A percentile compares a stretch with the other conserved stretches of the same genome.
phyloP scores from a whole-genome alignment of 2,797 vertebrate species.

The Tarsius wallacei region DNA sequence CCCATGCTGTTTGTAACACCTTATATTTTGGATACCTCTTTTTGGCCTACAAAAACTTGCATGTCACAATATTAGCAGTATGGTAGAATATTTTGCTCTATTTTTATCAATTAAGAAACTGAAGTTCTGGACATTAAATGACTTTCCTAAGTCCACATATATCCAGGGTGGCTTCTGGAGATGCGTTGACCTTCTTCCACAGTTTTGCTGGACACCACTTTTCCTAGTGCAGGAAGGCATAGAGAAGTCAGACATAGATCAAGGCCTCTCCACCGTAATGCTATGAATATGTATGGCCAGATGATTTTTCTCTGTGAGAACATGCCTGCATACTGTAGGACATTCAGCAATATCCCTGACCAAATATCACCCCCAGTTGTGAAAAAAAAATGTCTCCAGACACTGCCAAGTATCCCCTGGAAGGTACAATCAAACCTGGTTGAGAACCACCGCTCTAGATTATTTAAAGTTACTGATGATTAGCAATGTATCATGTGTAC shows the following conservation, averaged over 20 bases:
- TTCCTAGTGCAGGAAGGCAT: not conserved
- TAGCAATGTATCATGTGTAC: not conserved
- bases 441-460: not conserved
- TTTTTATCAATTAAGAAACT: not conserved
- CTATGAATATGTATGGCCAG: too few species aligned
- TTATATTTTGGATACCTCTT: not conserved
- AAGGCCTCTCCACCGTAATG: not conserved
- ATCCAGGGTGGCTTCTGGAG: not conserved
- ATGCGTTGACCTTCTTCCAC: not conserved
- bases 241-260: not conserved
- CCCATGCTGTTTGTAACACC: not conserved
- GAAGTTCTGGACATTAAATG: not conserved
- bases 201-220: too few species aligned
- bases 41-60: not conserved
- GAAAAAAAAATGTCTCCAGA: not conserved
- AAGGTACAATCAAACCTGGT: not conserved
- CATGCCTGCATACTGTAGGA: too few species aligned
- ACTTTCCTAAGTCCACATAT: not conserved
- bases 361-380: accelerated
- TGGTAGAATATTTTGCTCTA: too few species aligned
- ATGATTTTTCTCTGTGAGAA: not conserved
- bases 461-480: not conserved
- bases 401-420: too few species aligned
- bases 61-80: not conserved
- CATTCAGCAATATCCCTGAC: not conserved